phyloP scores from a whole-genome alignment of 1,140 invertebrate species.

The Carposina sasakii region DNA sequence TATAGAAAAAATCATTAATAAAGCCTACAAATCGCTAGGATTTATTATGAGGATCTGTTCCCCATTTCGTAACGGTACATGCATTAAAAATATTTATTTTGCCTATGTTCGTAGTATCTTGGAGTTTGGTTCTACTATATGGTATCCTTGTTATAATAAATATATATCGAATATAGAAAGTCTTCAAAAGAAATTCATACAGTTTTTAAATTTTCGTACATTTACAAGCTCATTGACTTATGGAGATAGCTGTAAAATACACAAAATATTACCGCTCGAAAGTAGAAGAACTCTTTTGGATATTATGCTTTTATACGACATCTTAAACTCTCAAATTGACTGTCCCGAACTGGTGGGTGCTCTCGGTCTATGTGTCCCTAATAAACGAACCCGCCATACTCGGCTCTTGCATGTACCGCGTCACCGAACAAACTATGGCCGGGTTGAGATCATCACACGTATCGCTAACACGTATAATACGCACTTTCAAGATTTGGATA shows the following conservation, averaged over 20 bases:
- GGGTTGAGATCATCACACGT: not conserved
- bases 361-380: not conserved
- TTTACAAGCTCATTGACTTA: not conserved
- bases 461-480: slow-evolving; percentile 1
- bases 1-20: not conserved
- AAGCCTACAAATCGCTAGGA: not conserved
- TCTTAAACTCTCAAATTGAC: not conserved
- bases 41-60: slow-evolving; percentile 1
- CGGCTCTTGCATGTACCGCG: not conserved
- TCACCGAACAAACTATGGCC: slow-evolving; percentile 3
- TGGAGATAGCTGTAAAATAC: not conserved
- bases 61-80: not conserved
- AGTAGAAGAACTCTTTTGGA: not conserved
- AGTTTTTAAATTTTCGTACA: not conserved
- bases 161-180: not conserved
- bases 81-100: slow-evolving; percentile 4
- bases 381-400: not conserved
- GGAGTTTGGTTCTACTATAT: not conserved
- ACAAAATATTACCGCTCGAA: not conserved
- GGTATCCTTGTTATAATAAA: not conserved
- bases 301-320: not conserved
- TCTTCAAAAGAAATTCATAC: not conserved
- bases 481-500: not conserved
- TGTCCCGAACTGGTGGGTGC: not conserved
- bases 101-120: not conserved